Evolutionary conservation across 2,113 vertebrate species (phyloP), one percentile per base, ranked within the genome.

Genomic region (Cisticola juncidis): DNA sequence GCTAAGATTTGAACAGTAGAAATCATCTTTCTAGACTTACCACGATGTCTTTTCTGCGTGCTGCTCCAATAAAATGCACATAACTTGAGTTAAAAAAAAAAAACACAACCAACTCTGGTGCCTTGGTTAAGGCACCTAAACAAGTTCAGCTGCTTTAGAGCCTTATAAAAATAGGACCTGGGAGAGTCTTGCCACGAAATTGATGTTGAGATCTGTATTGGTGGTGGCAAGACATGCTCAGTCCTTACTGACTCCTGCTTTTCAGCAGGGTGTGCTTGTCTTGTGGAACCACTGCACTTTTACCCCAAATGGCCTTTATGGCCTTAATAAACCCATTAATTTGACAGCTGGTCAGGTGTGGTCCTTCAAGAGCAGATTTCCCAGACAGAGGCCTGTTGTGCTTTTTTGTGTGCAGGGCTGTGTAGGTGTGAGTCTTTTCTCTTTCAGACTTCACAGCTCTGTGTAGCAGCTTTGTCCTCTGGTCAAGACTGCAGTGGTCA

Each of bases 401-500:
- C 53, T 16, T 61, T 70, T 65, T 66, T 38, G 5, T 35, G 33
- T 38, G 51, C 36, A 14, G 26, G 54, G 54, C 45, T 21, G 35
- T 28, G 77, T 35, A 12, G 38, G 4, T 50, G 19, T 15, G 42
- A 9, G 9, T 60, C 11, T 74, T 19, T 40, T 25, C 14, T 54
- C 28, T 60, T 38, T 16, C 48, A 60, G 47, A 9, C 5, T 38
- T 36, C 1, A 47, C 48, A 77, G 42, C 26, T 65, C 50, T 38
- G 0, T 4, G 23, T 35, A 11, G 51, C 44, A 56, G 61, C 48
- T 79, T 79, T 21, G 9, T 36, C 64, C 4, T 61, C 78, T 36
- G 66, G 5, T 47, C 56, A 15, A 65, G 74, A 31, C 9, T 0
- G 0, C 21, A 25, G 29, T 47, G 54, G 13, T 53, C 21, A 36